Percentiles rank a stretch among this genome's conserved stretches.
These are phyloP conservation scores for Apamea crenata DNA, from an alignment of 2,888 invertebrate genomes.

Conservation along the genomic window DNA sequence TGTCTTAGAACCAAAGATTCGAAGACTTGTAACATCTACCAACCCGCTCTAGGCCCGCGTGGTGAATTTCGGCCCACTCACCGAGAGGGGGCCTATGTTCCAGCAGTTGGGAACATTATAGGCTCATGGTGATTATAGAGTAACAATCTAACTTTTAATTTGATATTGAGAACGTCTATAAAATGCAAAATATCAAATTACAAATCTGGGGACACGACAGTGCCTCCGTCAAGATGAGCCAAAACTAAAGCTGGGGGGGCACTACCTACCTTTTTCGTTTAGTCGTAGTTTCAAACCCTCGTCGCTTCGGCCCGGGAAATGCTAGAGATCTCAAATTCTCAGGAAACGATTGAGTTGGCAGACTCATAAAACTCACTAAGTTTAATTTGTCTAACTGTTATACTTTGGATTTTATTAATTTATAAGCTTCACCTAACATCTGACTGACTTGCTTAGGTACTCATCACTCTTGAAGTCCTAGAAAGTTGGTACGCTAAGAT, in stretches of 20 bases:
- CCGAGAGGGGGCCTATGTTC: too few relatives aligned
- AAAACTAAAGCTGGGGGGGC: not conserved
- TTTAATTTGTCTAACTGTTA: not conserved
- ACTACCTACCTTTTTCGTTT: not conserved
- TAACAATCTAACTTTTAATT: not conserved
- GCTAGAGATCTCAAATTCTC: not conserved
- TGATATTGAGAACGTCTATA: not conserved
- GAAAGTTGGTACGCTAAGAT: not conserved
- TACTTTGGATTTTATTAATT: not conserved
- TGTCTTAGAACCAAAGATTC: not conserved
- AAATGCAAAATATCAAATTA: not conserved
- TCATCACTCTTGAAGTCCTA: not conserved
- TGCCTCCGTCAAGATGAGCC: not conserved
- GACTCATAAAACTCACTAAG: not conserved
- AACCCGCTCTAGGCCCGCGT: too few relatives aligned
- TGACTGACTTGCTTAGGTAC: not conserved
- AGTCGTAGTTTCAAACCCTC: not conserved
- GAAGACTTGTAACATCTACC: not conserved
- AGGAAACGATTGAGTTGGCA: not conserved
- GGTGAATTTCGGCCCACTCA: too few relatives aligned
- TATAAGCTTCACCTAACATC: not conserved
- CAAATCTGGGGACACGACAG: not conserved
- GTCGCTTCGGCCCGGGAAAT: not conserved
- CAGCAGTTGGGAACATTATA: too few relatives aligned
- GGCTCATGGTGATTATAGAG: not conserved